Conservation (phyloP, 1,140 invertebrate genomes). For the Pseudobourletiella spinata region DNA sequence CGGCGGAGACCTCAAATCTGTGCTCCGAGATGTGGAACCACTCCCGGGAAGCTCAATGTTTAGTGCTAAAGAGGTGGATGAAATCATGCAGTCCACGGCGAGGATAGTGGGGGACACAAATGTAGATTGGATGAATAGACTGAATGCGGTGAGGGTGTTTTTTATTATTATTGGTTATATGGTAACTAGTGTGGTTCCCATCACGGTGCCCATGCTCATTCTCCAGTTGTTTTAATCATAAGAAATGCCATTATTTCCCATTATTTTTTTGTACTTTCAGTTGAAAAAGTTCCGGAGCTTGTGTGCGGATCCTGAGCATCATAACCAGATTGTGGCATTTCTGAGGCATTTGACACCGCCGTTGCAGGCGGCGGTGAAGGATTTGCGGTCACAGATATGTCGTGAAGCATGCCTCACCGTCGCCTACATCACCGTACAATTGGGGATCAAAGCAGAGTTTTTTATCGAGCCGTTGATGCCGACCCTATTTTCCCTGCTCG, state of each 20-base stretch:
- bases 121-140: constrained; percentile 28
- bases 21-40: constrained; percentile 9
- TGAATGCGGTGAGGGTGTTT: constrained; percentile 22
- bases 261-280: constrained; percentile 18
- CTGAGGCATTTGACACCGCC: constrained; percentile 33
- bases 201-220: too few relatives aligned
- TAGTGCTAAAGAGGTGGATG: constrained; percentile 32
- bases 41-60: constrained; percentile 21
- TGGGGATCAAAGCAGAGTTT: constrained; percentile 27
- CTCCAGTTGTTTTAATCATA: too few relatives aligned
- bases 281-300: constrained; percentile 35
- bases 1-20: neutral
- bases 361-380: constrained; percentile 30
- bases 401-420: constrained; percentile 32
- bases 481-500: constrained; percentile 26
- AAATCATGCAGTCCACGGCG: constrained; percentile 32
- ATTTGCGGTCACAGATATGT: constrained; percentile 30
- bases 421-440: constrained; percentile 14
- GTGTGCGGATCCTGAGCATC: constrained; percentile 27
- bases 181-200: neutral
- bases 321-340: constrained; percentile 27
- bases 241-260: too few relatives aligned
- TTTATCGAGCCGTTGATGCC: constrained; percentile 32
- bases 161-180: neutral
- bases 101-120: constrained; percentile 26